phyloP scores from a whole-genome alignment of 2,888 invertebrate species.

The Brassicogethes aeneus region DNA sequence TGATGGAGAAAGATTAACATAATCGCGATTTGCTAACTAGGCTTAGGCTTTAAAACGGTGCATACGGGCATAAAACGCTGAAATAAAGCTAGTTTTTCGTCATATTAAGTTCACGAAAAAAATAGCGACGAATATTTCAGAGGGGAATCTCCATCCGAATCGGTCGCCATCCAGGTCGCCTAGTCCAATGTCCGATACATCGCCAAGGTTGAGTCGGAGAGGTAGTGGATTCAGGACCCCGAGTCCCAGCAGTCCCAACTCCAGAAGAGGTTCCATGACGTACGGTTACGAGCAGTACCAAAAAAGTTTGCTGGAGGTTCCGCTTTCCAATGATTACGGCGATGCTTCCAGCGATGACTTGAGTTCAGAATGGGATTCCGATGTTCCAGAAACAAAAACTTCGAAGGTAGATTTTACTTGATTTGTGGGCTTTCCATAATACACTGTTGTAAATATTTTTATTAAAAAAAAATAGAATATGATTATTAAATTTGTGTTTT shows the following conservation, averaged over 20 bases:
- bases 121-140: background rate
- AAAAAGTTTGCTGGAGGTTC: constrained; percentile 66
- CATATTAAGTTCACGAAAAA: background rate
- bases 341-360: constrained; percentile 88
- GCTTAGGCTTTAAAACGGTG: too few relatives aligned
- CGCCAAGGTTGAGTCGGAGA: constrained; percentile 25
- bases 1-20: too few relatives aligned
- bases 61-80: too few relatives aligned
- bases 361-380: constrained; percentile 88
- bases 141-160: background rate
- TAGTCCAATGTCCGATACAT: constrained; percentile 25
- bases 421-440: too few relatives aligned
- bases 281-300: constrained; percentile 71
- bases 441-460: too few relatives aligned
- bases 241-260: constrained; percentile 29
- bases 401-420: constrained; percentile 10
- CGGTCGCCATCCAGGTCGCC: constrained; percentile 28
- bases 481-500: too few relatives aligned
- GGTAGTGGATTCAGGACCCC: constrained; percentile 25
- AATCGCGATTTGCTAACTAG: too few relatives aligned
- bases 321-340: constrained; percentile 69
- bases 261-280: constrained; percentile 28
- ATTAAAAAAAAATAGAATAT: too few relatives aligned
- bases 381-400: constrained; percentile 50
- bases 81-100: too few relatives aligned